Evolutionary conservation across 2,797 vertebrate species (phyloP).

Genomic region (Poecilia wingei): DNA sequence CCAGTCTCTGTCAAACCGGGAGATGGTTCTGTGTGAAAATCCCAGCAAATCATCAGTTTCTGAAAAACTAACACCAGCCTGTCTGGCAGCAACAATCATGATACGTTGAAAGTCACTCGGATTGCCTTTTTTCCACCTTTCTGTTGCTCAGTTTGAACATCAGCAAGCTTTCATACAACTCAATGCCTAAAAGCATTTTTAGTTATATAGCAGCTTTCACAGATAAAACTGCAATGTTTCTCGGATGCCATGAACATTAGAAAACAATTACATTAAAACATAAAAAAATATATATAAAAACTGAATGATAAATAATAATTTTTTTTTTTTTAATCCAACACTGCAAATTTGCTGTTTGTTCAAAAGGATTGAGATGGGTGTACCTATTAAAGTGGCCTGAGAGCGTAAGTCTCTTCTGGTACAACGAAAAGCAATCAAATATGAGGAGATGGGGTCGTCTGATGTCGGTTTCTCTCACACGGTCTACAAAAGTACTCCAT

Average conservation of each 20-base stretch:
- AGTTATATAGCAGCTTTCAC: background rate
- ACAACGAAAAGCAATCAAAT: background rate
- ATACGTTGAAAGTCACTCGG: background rate
- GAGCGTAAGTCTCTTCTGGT: background rate
- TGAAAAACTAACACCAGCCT: background rate
- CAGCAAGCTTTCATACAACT: background rate
- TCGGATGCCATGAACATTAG: background rate
- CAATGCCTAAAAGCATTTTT: background rate
- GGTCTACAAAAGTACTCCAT: background rate
- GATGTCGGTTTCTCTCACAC: background rate
- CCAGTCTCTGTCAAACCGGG: background rate
- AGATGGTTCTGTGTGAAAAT: background rate
- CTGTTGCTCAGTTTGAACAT: background rate
- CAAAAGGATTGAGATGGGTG: background rate
- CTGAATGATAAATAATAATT: too few relatives aligned
- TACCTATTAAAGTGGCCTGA: background rate
- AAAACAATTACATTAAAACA: background rate
- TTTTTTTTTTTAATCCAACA: background rate
- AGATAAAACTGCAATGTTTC: background rate
- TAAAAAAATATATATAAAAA: background rate
- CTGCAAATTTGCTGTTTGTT: background rate
- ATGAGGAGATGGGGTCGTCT: background rate
- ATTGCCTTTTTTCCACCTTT: background rate
- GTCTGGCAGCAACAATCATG: conserved; percentile 4
- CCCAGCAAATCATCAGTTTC: background rate